A percentile compares a stretch with the other conserved stretches of the same genome.
Evolutionary conservation across 2,888 invertebrate genomes (phyloP).

Genomic region (Tetheella fluctuosa): DNA sequence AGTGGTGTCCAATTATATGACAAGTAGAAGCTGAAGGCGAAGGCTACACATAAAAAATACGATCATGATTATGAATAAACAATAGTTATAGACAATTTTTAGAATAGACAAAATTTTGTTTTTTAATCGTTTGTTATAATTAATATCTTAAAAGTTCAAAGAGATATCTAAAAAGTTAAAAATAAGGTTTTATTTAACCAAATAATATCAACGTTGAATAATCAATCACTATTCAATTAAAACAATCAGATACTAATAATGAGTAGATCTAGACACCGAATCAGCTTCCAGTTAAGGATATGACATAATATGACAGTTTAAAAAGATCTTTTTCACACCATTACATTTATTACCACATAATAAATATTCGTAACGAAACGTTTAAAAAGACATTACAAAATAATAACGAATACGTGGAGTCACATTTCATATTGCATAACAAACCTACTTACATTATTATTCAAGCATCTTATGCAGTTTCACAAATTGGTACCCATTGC

Average conservation of each 20-base stretch:
- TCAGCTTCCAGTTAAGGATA: neutral
- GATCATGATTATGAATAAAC: too few species aligned
- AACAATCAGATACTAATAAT: too few species aligned
- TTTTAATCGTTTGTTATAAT: too few species aligned
- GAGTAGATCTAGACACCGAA: neutral
- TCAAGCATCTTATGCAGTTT: neutral
- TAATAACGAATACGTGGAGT: neutral
- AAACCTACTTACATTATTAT: too few species aligned
- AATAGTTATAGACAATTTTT: too few species aligned
- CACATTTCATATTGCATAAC: neutral
- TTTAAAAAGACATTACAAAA: neutral
- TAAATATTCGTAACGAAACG: slow-evolving; percentile 6
- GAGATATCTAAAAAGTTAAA: too few species aligned
- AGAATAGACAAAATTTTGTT: too few species aligned
- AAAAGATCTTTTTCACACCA: neutral
- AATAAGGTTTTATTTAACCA: too few species aligned
- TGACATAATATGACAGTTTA: neutral
- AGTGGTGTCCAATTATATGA: slow-evolving; percentile 1
- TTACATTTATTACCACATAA: neutral
- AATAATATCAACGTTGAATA: too few species aligned
- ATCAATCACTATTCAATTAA: too few species aligned
- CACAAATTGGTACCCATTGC: slow-evolving; percentile 15
- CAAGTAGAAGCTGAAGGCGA: neutral
- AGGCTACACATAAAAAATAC: neutral
- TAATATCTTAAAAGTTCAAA: too few species aligned